Evolutionary conservation across 2,797 vertebrate genomes (phyloP).

Genomic region (Benthosema pterotum): DNA sequence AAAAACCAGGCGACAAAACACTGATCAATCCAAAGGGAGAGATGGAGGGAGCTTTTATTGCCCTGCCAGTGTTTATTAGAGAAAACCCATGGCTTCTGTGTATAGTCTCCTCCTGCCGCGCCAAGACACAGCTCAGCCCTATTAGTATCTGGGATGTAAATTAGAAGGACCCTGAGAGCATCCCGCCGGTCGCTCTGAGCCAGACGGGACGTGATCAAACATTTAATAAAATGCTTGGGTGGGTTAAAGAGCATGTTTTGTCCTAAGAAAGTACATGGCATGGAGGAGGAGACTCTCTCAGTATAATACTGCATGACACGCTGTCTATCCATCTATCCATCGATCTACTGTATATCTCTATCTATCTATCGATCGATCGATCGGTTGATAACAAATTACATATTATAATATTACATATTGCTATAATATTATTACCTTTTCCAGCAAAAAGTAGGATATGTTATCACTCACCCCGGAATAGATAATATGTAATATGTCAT

Average conservation of each 20-base stretch:
- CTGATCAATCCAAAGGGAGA: conserved; percentile 70
- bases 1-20: conserved; percentile 46
- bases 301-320: conserved; percentile 31
- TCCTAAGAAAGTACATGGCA: conserved; percentile 11
- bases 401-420: too few species aligned
- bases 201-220: conserved; percentile 57
- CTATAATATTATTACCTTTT: too few species aligned
- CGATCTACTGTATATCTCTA: too few species aligned
- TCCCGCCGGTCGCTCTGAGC: conserved; percentile 38
- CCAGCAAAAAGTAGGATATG: too few species aligned
- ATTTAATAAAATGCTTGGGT: conserved; percentile 40
- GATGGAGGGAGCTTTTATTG: conserved; percentile 57
- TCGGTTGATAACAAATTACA: too few species aligned
- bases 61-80: conserved; percentile 69
- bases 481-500: too few species aligned
- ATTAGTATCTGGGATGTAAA: conserved; percentile 62
- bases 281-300: conserved; percentile 47
- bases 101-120: conserved; percentile 33
- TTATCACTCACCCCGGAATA: too few species aligned
- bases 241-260: conserved; percentile 43
- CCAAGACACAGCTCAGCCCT: conserved; percentile 61
- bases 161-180: conserved; percentile 60
- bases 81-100: conserved; percentile 51
- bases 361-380: too few species aligned
- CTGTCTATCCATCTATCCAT: too few species aligned